These are phyloP conservation scores for Coregonus suidteri DNA, from an alignment of 2,797 vertebrate species.

Conservation along the genomic window DNA sequence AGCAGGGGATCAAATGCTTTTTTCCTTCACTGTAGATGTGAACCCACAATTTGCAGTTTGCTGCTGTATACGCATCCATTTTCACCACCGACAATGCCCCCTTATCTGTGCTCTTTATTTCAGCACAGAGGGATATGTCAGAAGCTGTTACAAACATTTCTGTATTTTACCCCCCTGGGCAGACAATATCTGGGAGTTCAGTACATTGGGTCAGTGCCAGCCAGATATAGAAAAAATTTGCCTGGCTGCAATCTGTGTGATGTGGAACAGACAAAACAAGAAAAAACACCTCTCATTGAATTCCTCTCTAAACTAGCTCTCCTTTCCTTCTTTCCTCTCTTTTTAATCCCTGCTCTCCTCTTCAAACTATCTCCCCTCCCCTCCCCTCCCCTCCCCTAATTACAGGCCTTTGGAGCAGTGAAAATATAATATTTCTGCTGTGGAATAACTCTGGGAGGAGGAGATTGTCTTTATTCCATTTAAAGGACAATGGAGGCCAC, in stretches of 20 bases:
- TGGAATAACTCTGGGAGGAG: conserved; percentile 10
- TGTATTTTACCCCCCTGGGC: conserved; percentile 36
- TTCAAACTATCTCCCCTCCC: too few relatives aligned
- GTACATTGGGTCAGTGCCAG: conserved; percentile 59
- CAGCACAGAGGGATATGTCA: conserved; percentile 49
- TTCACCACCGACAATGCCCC: conserved; percentile 27
- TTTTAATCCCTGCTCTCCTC: background rate
- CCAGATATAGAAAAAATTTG: conserved; percentile 54
- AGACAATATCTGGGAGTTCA: conserved; percentile 57
- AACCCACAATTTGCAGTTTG: conserved; percentile 23
- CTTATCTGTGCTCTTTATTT: conserved; percentile 39
- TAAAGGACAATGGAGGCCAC: conserved; percentile 36
- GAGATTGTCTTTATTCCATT: conserved; percentile 24
- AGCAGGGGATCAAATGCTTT: too few relatives aligned
- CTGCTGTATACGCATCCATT: conserved; percentile 38
- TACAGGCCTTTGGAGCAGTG: conserved; percentile 30
- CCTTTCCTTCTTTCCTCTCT: background rate
- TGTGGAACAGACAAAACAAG: conserved; percentile 18
- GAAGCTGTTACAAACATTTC: conserved; percentile 55
- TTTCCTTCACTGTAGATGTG: background rate
- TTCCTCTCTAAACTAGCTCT: background rate
- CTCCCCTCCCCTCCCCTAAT: background rate
- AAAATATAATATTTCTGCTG: conserved; percentile 32
- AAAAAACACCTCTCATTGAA: background rate
- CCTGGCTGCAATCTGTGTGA: conserved; percentile 41